Percentiles rank a stretch among this genome's conserved stretches.
These are phyloP conservation scores for Lagopus muta DNA, from an alignment of 2,113 vertebrate species.

Conservation along the genomic window DNA sequence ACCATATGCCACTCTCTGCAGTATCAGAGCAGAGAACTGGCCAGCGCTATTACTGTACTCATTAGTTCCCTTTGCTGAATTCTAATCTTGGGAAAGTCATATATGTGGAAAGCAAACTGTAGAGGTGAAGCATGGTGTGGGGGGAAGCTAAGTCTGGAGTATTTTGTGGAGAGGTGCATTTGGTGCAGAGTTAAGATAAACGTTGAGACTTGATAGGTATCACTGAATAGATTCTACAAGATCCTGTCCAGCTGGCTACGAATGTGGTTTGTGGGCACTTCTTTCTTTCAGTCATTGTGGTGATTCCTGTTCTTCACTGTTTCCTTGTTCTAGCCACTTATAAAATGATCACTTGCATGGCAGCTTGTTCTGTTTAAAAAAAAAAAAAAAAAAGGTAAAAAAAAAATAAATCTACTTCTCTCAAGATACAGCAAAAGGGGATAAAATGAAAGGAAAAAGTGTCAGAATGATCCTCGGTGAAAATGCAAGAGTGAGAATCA, in stretches of 20 bases:
- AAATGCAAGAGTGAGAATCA: background rate
- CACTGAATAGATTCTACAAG: background rate
- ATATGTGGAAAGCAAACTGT: background rate
- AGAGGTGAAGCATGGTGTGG: background rate
- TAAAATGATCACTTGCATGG: background rate
- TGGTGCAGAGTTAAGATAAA: background rate
- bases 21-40: background rate
- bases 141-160: background rate
- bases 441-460: background rate
- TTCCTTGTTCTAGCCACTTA: background rate
- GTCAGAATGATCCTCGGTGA: background rate
- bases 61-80: background rate
- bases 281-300: background rate
- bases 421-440: background rate
- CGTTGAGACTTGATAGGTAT: background rate
- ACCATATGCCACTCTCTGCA: background rate
- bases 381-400: background rate
- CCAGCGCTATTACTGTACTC: background rate
- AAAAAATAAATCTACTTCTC: background rate
- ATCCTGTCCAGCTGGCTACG: background rate
- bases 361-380: background rate
- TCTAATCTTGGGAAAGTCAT: background rate
- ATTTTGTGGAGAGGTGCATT: background rate
- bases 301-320: background rate
- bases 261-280: background rate